Base-by-base conservation (phyloP, 2,888 invertebrate genomes). In the Ernsta delagoae region DNA sequence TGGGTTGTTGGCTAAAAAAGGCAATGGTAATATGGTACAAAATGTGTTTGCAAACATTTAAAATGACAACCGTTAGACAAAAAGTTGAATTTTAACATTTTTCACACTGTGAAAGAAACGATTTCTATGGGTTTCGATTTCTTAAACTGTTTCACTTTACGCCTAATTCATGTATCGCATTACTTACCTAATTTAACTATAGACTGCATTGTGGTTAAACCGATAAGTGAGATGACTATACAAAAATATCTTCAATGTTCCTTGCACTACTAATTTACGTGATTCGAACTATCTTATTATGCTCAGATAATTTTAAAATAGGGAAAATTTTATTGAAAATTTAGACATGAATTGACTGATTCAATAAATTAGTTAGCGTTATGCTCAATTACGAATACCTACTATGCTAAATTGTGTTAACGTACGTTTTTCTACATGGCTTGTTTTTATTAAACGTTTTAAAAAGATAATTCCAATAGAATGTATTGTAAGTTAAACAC, bases 311-410 rank as follows among this genome's bases (percentile, higher is more conserved):
- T 53, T 67, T 69, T 63, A 39, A 31, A 48, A 67, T 67, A 67
- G 59, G 50, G 50, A 43, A 69, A 53, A 36, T 59, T 31, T 36
- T 36, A 59, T 61, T 56, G 36, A 53, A 66, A 63, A 39, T 63
- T 63, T 63, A 69, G 69, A 63, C 60, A 64, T 61, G 62, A 71
- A 65, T 71, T 68, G 75, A 76, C 74, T 76, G 75, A 78, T 74
- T 76, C 75, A 78, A 56, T 34, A 62, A n/a, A 59, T 72, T 75
- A 74, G 72, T 73, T 74, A 74, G 63, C 56, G 12, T 73, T 75
- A 76, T 82, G 85, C 86, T 87, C 87, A 88, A 87, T 83, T 84
- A 78, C 73, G 70, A 73, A 73, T 59, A 75, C 36, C 62, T 68
- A 62, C 59, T 61, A 69, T 68, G 53, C 63, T 59, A 57, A 59